Conservation (phyloP, 2,797 vertebrate genomes). For the Jordanella pulchra region DNA sequence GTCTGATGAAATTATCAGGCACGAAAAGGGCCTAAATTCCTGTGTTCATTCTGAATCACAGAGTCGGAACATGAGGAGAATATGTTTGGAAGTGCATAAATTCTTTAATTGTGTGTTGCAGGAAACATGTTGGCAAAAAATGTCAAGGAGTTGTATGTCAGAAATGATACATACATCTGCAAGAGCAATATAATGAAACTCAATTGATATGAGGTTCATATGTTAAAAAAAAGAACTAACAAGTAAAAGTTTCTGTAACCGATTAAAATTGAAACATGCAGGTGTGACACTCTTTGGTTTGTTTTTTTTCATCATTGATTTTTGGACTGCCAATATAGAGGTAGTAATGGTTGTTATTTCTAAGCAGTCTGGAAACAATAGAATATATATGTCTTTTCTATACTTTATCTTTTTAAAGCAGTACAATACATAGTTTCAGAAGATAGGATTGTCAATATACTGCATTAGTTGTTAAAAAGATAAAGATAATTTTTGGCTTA, state of each 20-base stretch:
- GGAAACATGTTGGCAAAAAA: not conserved
- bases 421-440: not conserved
- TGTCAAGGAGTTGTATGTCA: not conserved
- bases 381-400: not conserved
- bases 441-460: not conserved
- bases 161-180: not conserved
- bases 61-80: not conserved
- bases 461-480: not conserved
- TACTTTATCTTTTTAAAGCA: not conserved
- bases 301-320: not conserved
- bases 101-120: not conserved
- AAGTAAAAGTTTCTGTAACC: not conserved
- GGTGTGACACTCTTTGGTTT: not conserved
- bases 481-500: not conserved
- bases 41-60: not conserved
- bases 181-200: not conserved
- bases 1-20: not conserved
- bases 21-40: not conserved
- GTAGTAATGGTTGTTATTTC: not conserved
- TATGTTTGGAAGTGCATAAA: not conserved
- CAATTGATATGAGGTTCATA: too few relatives aligned
- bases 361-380: not conserved
- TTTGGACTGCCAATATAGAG: not conserved
- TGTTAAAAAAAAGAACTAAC: not conserved
- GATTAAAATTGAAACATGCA: not conserved